phyloP scores from a whole-genome alignment of 2,113 vertebrate species.

The Falcunculus frontatus region DNA sequence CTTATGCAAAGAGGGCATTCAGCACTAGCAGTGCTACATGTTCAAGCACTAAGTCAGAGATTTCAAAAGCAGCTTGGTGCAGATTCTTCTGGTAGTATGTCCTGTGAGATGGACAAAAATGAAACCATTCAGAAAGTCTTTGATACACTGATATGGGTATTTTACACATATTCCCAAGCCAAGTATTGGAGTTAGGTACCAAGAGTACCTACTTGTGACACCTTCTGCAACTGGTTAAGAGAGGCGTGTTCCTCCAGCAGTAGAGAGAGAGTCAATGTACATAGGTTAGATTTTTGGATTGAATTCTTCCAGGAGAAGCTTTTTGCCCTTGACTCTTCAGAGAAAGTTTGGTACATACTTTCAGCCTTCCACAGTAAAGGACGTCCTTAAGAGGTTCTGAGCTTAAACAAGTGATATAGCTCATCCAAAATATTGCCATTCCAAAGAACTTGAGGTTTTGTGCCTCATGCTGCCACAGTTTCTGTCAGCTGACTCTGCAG shows the following conservation, averaged over 20 bases:
- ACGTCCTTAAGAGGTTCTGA: background rate
- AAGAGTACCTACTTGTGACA: background rate
- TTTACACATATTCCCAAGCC: background rate
- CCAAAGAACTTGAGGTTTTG: background rate
- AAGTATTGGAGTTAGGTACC: background rate
- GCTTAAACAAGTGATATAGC: background rate
- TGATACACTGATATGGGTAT: background rate
- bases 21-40: background rate
- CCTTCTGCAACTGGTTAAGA: background rate
- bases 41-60: background rate
- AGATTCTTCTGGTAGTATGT: background rate
- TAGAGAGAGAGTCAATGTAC: background rate
- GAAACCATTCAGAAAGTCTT: background rate
- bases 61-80: background rate
- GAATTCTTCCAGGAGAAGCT: background rate
- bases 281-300: background rate
- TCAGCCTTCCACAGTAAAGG: background rate
- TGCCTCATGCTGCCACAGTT: background rate
- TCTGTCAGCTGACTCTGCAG: background rate
- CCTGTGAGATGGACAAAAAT: background rate
- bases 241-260: background rate
- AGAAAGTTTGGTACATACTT: background rate
- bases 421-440: background rate
- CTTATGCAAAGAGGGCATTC: background rate
- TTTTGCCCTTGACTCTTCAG: background rate